Conservation (phyloP, 1,140 invertebrate genomes). For the Muscidifurax raptorellus region DNA sequence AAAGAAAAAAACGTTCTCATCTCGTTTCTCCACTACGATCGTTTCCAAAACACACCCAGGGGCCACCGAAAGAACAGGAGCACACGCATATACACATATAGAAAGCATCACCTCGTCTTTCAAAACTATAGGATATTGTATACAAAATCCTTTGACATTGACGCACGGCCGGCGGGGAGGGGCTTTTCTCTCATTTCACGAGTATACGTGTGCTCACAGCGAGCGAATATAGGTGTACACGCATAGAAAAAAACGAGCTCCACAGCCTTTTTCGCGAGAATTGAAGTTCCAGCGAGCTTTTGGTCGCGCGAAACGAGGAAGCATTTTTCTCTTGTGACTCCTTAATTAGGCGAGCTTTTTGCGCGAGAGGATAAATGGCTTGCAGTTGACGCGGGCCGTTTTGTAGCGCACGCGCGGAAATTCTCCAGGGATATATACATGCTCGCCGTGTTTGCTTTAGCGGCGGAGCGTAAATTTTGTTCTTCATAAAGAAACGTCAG, state of each 20-base stretch:
- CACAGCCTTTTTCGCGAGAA: neutral
- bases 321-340: constrained; percentile 1
- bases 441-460: neutral
- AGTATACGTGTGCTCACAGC: too few relatives aligned
- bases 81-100: too few relatives aligned
- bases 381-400: neutral
- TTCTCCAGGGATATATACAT: neutral
- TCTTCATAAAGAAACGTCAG: neutral
- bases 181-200: neutral
- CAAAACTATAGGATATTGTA: neutral
- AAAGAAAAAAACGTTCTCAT: neutral
- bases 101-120: too few relatives aligned
- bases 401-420: neutral
- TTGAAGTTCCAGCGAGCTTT: neutral
- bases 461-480: neutral
- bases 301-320: constrained; percentile 19
- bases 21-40: neutral
- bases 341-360: constrained; percentile 26
- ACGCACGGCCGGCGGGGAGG: neutral
- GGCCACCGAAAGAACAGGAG: neutral
- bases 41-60: neutral
- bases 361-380: neutral
- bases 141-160: neutral
- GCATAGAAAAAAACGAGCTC: neutral
- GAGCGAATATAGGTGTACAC: neutral